A percentile compares a stretch with the other conserved stretches of the same genome.
Evolutionary conservation across 2,888 invertebrate genomes (phyloP).

Genomic region (Choreutis nemorana): DNA sequence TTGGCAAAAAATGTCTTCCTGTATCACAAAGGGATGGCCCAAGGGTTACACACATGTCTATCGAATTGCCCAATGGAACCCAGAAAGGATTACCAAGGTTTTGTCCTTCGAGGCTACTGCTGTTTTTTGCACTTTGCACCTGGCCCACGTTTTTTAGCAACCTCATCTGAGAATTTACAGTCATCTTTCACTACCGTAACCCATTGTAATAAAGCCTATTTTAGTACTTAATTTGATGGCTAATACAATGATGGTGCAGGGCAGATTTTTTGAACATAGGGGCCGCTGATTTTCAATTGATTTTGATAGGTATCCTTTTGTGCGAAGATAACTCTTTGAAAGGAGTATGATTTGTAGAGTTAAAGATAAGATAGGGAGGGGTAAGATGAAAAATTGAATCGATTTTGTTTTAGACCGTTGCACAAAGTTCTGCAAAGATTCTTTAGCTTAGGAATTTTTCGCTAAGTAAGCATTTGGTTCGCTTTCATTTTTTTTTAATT

Average conservation of each 20-base stretch:
- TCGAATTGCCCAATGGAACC: slow-evolving; percentile 22
- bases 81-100: slow-evolving; percentile 29
- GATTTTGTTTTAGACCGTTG: too few relatives aligned
- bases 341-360: slow-evolving; percentile 32
- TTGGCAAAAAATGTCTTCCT: slow-evolving; percentile 3
- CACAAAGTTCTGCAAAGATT: too few relatives aligned
- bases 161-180: slow-evolving; percentile 30
- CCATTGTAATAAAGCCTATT: too few relatives aligned
- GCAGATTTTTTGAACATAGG: slow-evolving; percentile 18
- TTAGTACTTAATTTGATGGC: too few relatives aligned
- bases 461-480: too few relatives aligned
- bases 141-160: slow-evolving; percentile 43
- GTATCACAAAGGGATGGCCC: slow-evolving; percentile 29
- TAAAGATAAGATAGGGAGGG: slow-evolving; percentile 29
- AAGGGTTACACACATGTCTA: slow-evolving; percentile 47
- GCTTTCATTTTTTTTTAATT: too few relatives aligned
- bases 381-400: slow-evolving; percentile 19
- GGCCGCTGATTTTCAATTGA: slow-evolving; percentile 39
- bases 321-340: slow-evolving; percentile 13
- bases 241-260: slow-evolving; percentile 16
- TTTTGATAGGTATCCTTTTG: slow-evolving; percentile 33
- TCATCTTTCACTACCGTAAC: too few relatives aligned
- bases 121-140: slow-evolving; percentile 33
- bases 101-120: slow-evolving; percentile 22
- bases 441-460: too few relatives aligned